Evolutionary conservation across 2,888 invertebrate species (phyloP).

Genomic region (Sphecodes monilicornis): DNA sequence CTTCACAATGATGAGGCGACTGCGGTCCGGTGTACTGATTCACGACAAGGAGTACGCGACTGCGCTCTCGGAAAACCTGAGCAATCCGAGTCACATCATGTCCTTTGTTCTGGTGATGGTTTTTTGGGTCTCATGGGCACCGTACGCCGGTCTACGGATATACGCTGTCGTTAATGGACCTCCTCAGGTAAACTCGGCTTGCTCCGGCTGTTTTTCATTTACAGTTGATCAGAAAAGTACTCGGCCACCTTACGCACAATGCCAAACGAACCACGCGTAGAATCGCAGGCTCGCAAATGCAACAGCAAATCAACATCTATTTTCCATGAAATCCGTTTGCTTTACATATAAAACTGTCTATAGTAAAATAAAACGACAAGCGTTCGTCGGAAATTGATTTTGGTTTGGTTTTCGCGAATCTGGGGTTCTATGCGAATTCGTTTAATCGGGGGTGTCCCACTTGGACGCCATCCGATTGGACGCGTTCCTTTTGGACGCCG

Average conservation of each 20-base stretch:
- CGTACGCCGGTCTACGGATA: conserved; percentile 93
- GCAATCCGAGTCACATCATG: conserved; percentile 98
- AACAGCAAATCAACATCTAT: background rate
- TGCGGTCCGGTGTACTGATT: conserved; percentile 93
- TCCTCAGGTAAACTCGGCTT: conserved; percentile 77
- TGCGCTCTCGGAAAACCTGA: conserved; percentile 94
- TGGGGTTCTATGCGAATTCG: background rate
- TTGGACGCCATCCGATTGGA: too few species aligned
- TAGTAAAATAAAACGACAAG: background rate
- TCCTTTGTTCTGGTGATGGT: conserved; percentile 96
- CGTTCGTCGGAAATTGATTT: background rate
- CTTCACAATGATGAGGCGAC: conserved; percentile 95
- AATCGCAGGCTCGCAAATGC: background rate
- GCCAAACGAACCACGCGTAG: background rate
- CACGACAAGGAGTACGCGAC: conserved; percentile 97
- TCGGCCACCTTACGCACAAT: background rate
- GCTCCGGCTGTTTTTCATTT: conserved; percentile 10
- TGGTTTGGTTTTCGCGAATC: background rate
- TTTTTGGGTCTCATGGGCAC: conserved; percentile 98
- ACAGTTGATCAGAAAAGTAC: background rate
- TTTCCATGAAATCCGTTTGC: background rate
- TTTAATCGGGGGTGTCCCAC: too few species aligned
- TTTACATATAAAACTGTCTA: background rate
- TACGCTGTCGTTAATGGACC: conserved; percentile 86
- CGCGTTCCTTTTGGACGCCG: too few species aligned